Evolutionary conservation across 2,888 invertebrate species (phyloP).

Genomic region (Ectobius pallidus): DNA sequence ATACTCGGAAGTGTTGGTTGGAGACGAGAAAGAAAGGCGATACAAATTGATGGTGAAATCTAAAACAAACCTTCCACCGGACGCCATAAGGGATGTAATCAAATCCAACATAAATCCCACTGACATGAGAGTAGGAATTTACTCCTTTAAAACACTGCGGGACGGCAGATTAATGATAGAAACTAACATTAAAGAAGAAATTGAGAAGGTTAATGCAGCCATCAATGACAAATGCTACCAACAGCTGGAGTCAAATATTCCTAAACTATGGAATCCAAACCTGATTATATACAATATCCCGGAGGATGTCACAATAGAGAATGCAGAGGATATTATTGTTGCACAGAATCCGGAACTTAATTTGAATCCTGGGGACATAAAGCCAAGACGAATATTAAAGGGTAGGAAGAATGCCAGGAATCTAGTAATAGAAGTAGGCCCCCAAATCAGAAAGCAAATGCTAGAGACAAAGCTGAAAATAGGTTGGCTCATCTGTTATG

Average conservation of each 20-base stretch:
- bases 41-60: too few relatives aligned
- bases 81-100: not conserved
- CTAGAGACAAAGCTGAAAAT: not conserved
- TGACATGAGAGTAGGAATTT: too few relatives aligned
- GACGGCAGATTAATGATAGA: too few relatives aligned
- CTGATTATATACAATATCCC: constrained; percentile 9
- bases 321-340: not conserved
- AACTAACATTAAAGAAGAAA: too few relatives aligned
- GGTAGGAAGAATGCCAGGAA: not conserved
- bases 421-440: not conserved
- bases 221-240: not conserved
- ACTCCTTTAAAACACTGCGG: too few relatives aligned
- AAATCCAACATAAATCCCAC: too few relatives aligned
- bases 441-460: not conserved
- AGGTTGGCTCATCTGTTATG: not conserved
- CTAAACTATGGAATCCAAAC: not conserved
- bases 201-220: too few relatives aligned
- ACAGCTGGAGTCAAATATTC: not conserved
- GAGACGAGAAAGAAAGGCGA: too few relatives aligned
- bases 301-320: not conserved
- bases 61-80: not conserved
- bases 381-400: not conserved
- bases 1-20: too few relatives aligned
- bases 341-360: not conserved
- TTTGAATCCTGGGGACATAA: not conserved